Conservation (phyloP, 1,140 invertebrate species). For the Ylistrum balloti region DNA sequence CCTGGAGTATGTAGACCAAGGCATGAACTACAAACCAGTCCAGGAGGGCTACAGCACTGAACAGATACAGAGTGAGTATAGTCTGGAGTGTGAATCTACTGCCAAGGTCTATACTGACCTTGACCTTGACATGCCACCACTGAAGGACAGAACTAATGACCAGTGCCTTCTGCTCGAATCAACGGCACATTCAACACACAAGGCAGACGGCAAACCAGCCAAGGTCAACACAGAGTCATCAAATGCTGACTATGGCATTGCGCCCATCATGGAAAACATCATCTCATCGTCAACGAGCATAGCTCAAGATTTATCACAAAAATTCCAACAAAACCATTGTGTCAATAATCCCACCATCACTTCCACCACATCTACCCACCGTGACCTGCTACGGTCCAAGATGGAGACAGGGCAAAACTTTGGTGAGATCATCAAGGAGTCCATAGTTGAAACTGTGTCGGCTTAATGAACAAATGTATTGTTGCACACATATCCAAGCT, state of each 20-base stretch:
- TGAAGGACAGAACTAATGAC: constrained; percentile 15
- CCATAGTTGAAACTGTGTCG: constrained; percentile 94
- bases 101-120: constrained; percentile 15
- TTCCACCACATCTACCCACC: constrained; percentile 26
- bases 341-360: neutral
- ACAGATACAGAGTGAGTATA: neutral
- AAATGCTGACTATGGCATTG: neutral
- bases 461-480: constrained; percentile 83
- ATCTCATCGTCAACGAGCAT: constrained; percentile 29
- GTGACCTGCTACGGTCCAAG: constrained; percentile 76
- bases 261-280: constrained; percentile 12
- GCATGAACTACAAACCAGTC: constrained; percentile 20
- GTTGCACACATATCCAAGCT: constrained; percentile 3
- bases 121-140: neutral
- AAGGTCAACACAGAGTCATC: neutral
- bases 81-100: neutral
- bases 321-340: constrained; percentile 41
- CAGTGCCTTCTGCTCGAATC: constrained; percentile 30
- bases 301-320: constrained; percentile 41
- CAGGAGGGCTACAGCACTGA: neutral
- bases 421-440: constrained; percentile 95
- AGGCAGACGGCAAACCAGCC: neutral
- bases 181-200: neutral
- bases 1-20: constrained; percentile 30
- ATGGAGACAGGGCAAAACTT: constrained; percentile 87